These are phyloP conservation scores for Drosophila aff. DNA, from an alignment of 1,140 invertebrate genomes.

Conservation along the genomic window DNA sequence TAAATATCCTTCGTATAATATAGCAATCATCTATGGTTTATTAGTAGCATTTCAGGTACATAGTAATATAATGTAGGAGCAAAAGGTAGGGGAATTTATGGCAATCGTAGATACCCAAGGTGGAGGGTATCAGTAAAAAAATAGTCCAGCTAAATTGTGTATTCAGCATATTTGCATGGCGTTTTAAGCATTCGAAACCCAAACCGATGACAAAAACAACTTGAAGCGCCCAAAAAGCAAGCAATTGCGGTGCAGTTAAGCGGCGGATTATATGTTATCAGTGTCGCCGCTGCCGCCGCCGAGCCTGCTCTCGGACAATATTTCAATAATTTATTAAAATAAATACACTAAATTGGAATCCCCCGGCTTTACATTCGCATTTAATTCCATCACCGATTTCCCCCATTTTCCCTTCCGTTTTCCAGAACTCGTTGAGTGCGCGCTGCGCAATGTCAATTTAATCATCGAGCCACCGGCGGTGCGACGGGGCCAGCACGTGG, in stretches of 20 bases:
- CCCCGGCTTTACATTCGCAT: slow-evolving; percentile 35
- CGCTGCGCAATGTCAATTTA: slow-evolving; percentile 86
- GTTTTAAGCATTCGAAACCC: slow-evolving; percentile 24
- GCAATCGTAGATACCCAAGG: neutral
- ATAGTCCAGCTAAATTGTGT: slow-evolving; percentile 17
- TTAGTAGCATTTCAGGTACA: neutral
- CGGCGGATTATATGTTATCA: slow-evolving; percentile 57
- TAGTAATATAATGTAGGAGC: too few species aligned
- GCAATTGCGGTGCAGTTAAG: slow-evolving; percentile 54
- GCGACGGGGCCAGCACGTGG: slow-evolving; percentile 88
- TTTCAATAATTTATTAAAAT: slow-evolving; percentile 61
- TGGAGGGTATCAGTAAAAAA: neutral
- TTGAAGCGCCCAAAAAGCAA: slow-evolving; percentile 23
- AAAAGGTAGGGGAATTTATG: too few species aligned
- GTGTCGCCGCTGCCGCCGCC: slow-evolving; percentile 25
- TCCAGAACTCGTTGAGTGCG: slow-evolving; percentile 75
- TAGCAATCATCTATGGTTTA: neutral
- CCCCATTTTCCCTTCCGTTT: slow-evolving; percentile 21
- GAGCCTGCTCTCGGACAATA: slow-evolving; percentile 32
- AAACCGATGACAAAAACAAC: slow-evolving; percentile 18
- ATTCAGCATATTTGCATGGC: slow-evolving; percentile 34
- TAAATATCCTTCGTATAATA: neutral
- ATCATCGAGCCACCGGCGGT: slow-evolving; percentile 87
- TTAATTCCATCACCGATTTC: slow-evolving; percentile 35
- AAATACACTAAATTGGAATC: slow-evolving; percentile 64